phyloP scores from a whole-genome alignment of 2,888 invertebrate species.

The Drosophila gaucha region DNA sequence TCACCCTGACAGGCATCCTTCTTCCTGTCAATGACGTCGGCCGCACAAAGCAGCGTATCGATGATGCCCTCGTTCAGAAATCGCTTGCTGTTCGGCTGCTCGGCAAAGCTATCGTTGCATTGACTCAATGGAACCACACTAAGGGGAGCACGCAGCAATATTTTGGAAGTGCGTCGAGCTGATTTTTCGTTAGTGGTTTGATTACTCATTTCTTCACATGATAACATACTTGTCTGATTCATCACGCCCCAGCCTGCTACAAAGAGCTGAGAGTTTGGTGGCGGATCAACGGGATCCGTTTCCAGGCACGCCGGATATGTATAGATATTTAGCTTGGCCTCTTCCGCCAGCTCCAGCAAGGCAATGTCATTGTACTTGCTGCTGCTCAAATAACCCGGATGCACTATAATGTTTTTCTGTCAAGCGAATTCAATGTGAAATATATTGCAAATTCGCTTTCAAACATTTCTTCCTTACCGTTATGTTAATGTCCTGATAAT shows the following conservation, averaged over 20 bases:
- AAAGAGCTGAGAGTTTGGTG: constrained; percentile 56
- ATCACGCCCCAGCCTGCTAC: constrained; percentile 82
- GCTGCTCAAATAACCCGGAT: constrained; percentile 67
- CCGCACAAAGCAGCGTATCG: constrained; percentile 68
- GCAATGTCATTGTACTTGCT: constrained; percentile 80
- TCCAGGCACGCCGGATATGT: constrained; percentile 74
- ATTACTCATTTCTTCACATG: neutral
- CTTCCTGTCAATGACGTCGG: constrained; percentile 47
- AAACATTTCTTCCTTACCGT: constrained; percentile 49
- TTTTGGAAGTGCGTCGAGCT: constrained; percentile 55
- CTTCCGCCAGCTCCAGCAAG: constrained; percentile 63
- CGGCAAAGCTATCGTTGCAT: constrained; percentile 62
- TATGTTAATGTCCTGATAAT: constrained; percentile 58
- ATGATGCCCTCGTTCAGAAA: constrained; percentile 62
- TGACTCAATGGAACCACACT: constrained; percentile 51
- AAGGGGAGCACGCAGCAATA: constrained; percentile 72
- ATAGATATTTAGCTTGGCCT: constrained; percentile 33
- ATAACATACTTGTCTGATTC: constrained; percentile 69
- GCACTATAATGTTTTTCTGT: constrained; percentile 66
- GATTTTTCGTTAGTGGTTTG: neutral
- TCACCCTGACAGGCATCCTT: constrained; percentile 82
- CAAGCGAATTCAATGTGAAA: neutral
- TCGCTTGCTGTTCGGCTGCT: constrained; percentile 29
- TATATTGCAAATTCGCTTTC: neutral
- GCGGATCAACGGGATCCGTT: constrained; percentile 65